phyloP scores from a whole-genome alignment of 2,113 vertebrate genomes.

The Tangachromis dhanisi region DNA sequence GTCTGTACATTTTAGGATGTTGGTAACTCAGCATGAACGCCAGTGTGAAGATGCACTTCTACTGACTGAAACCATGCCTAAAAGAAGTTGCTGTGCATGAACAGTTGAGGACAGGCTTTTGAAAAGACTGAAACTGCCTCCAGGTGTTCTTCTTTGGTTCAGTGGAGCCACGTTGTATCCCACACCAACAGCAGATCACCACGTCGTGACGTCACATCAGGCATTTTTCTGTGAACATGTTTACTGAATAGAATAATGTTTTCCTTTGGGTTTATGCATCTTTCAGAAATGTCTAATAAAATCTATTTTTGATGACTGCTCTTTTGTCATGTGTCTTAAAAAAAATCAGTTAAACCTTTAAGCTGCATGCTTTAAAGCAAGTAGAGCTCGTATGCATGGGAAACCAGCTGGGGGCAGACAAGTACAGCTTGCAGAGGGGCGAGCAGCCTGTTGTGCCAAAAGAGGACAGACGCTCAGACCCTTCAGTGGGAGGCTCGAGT shows the following conservation, averaged over 20 bases:
- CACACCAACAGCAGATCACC: neutral
- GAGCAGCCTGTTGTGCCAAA: slow-evolving; percentile 27
- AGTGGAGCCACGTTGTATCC: neutral
- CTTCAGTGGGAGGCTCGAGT: slow-evolving; percentile 9
- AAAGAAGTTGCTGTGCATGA: slow-evolving; percentile 66
- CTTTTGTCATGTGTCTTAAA: neutral
- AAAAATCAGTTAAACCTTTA: neutral
- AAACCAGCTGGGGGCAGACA: slow-evolving; percentile 58
- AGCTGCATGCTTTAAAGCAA: neutral
- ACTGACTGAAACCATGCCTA: slow-evolving; percentile 42
- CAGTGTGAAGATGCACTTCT: slow-evolving; percentile 66
- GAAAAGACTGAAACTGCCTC: neutral
- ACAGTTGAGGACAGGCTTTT: neutral
- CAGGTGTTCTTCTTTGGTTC: neutral
- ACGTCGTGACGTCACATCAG: neutral
- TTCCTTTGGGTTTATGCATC: neutral
- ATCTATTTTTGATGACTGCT: neutral
- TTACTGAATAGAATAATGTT: neutral
- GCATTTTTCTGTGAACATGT: neutral
- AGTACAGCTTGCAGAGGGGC: neutral
- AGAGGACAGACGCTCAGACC: slow-evolving; percentile 33
- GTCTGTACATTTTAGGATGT: slow-evolving; percentile 57
- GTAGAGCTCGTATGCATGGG: neutral
- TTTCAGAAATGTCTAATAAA: neutral
- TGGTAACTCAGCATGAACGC: slow-evolving; percentile 68